Conservation (phyloP, 2,797 vertebrate genomes). For the Spea hammondii region DNA sequence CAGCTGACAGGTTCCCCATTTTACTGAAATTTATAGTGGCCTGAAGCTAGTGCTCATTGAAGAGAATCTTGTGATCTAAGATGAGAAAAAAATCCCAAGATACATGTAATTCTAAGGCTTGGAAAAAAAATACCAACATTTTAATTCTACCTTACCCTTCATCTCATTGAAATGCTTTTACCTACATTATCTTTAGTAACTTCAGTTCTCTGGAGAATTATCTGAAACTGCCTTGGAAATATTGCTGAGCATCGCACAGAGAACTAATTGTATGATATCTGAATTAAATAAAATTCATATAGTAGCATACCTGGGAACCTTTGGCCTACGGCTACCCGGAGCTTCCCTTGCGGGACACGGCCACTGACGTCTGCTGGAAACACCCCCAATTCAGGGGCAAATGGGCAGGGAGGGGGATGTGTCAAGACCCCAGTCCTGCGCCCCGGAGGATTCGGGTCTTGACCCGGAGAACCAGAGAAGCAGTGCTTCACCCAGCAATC, state of each 20-base stretch:
- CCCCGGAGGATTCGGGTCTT: too few species aligned
- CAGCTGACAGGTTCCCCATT: slow-evolving; percentile 29
- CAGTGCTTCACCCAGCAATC: too few species aligned
- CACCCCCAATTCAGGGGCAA: too few species aligned
- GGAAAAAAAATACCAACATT: slow-evolving; percentile 24
- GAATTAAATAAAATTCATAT: background rate
- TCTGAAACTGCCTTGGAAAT: slow-evolving; percentile 14
- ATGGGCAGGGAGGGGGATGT: too few species aligned
- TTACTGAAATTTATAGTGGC: slow-evolving; percentile 47
- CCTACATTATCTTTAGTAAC: slow-evolving; percentile 40
- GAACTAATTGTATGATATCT: slow-evolving; percentile 26
- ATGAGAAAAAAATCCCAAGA: slow-evolving; percentile 35
- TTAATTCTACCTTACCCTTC: slow-evolving; percentile 34
- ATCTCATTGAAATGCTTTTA: slow-evolving; percentile 30
- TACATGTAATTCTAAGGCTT: slow-evolving; percentile 18
- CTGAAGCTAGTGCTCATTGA: slow-evolving; percentile 44
- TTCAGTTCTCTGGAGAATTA: slow-evolving; percentile 20
- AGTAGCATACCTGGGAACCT: too few species aligned
- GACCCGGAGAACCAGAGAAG: too few species aligned
- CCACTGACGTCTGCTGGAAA: too few species aligned
- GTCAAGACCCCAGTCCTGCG: too few species aligned
- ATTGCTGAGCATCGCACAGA: slow-evolving; percentile 22
- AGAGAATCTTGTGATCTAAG: slow-evolving; percentile 46
- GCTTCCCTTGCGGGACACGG: too few species aligned
- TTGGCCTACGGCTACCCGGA: too few species aligned